Evolutionary conservation across 2,888 invertebrate species (phyloP), one percentile per base, ranked within the genome.

Genomic region (Orthonychiurus folsomi): DNA sequence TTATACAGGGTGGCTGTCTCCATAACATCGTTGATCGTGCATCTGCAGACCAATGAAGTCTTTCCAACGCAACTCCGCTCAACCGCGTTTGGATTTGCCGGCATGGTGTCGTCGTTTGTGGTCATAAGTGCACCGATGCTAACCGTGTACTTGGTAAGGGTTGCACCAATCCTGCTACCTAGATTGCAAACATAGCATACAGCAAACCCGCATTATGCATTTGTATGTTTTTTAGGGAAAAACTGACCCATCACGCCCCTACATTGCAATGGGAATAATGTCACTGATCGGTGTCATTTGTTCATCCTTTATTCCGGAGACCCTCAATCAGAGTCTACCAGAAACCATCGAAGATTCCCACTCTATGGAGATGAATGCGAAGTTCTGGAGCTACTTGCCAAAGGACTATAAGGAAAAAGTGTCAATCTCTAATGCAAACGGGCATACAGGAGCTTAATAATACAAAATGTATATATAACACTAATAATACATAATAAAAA

Each of bases 51-150:
- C 21, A 53, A 26, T 60, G 60, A 48, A 57, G 26, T 23, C 50
- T 57, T 21, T 26, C 50, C 56, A 18, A 57, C 57, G 5, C 25
- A 57, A 57, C 23, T 57, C 2, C 57, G 57, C 12, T 28, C 57
- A 21, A 27, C 57, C 3, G 57, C 37, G 9, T 37, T 37, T 37
- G 37, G 37, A 37, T 37, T 37, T 37, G 15, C 37, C 9, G 37
- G 37, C 5, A 37, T 37, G 37, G 37, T 37, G 5, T 5, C 37
- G 15, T 5, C 37, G 15, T 37, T 37, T 37, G 37, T 15, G 5
- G 5, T 5, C 15, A 37, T 37, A 9, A 15, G 9, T 9, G 37
- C 37, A 5, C 37, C 37, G 15, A 37, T 37, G 37, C 5, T 37
- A 15, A n/a, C n/a, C n/a, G 37, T 37, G 5, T 37, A 37, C 15